Evolutionary conservation across 2,888 invertebrate species (phyloP), one percentile per base, ranked within the genome.

Genomic region (Agrenia bidenticulata): DNA sequence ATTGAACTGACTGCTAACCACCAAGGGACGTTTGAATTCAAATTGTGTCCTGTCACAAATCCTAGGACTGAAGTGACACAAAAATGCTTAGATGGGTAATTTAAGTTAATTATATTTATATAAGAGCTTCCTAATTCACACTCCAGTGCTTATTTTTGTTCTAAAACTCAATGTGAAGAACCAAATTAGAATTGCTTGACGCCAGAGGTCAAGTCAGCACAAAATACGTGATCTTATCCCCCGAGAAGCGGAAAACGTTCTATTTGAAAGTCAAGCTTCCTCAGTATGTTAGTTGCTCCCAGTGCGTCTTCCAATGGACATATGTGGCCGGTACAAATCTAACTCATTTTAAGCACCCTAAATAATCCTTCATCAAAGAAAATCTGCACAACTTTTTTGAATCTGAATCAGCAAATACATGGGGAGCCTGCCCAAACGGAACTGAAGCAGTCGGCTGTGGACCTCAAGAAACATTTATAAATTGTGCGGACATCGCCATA

Each of bases 231-330:
- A 69, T 72, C 1, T 57, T 60, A 50, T 65, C 66, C 7, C 64
- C 53, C 13, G 69, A 72, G 45, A 69, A 67, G 42, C 81, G 82
- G 66, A 83, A 79, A 17, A 80, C 81, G 45, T 86, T 86, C 76
- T 84, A 86, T 63, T 91, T 92, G 79, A 84, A 86, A 71, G 90
- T 93, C 0, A 84, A 87, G 1, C 82, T 94, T 60, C 94, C 94
- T 0, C 83, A 90, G 0, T 91, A 88, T 77, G 80, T 94, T 1
- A 92, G 91, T 0, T 94, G 94, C 78, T 87, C 89, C 0, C 92
- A 92, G 77, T 94, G 94, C 78, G 90, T 94, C 1, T 79, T 94
- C n/a, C 93, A 94, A 78, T 94, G 94, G 94, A 92, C 88, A 63
- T 94, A 94, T 79, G 89, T 88, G 75, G 92, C 94, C 66, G 90